Base-by-base conservation (phyloP, 2,888 invertebrate genomes). In the Apotomis turbidana region DNA sequence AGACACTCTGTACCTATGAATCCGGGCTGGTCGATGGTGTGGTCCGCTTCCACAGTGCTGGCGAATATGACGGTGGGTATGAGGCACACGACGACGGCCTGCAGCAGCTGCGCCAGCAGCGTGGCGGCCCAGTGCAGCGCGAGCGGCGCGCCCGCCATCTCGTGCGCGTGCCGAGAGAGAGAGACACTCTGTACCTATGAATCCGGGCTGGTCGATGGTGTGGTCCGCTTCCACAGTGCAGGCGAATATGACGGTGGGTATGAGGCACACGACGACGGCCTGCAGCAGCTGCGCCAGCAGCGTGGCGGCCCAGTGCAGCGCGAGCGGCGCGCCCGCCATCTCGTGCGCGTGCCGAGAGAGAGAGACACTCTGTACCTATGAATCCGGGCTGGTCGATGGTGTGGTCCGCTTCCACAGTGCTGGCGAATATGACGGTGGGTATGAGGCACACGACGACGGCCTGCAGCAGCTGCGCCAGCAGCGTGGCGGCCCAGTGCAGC, bases 241-340 rank as follows among this genome's bases (percentile, higher is more conserved):
- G 80, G 80, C 3, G 78, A 44, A 74, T 5, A 86, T 0, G 6
- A 81, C 44, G 0, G 78, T 70, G 3, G 87, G 79, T 72, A 86
- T 58, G 6, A 88, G 44, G 8, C 44, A 44, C 44, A 8, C 44
- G 44, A 44, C 8, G 2, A 3, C 44, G 44, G 8, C 44, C 44
- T 44, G 44, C 5, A 90, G 38, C 0, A 90, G 0, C 87, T 97
- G 97, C 79, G 94, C 94, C 0, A 91, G 2, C 63, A 95, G 94
- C 3, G 67, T 12, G 51, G 51, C 87, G 0, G 91, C 46, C 96
- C 96, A 96, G 79, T 95, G 96, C 0, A 87, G 84, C 1, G 83
- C 73, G 0, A 93, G 88, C 0, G 94, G 88, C 5, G 95, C 90
- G 2, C 95, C 94, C 3, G 94, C 91, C 94, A 95, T 94, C 52